Base-by-base conservation (phyloP, 2,113 vertebrate species). In the Sciurus niger region DNA sequence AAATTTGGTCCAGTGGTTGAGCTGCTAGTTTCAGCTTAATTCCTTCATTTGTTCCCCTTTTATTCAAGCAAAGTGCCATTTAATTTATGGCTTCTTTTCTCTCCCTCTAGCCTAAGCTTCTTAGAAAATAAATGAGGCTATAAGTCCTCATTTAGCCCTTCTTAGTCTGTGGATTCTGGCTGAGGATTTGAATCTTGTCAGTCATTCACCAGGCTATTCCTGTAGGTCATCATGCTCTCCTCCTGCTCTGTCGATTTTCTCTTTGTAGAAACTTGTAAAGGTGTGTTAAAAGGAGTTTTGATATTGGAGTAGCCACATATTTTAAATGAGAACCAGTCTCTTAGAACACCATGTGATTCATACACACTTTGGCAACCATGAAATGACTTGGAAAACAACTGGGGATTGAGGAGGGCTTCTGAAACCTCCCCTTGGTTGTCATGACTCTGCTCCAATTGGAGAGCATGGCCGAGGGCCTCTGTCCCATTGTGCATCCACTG, bases 31-130 rank as follows among this genome's bases (percentile, higher is more conserved):
- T 94, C 90, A 92, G 78, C 76, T 90, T 92, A 96, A 97, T 97
- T 92, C 96, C 43, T 87, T 97, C 96, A 97, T 97, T 95, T 91
- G n/a, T 96, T 95, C 87, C 76, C 72, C 94, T 97, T 97, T 98
- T 95, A 96, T 93, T 95, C 95, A 93, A 97, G 94, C 94, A 95
- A 97, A 97, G 90, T 97, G 90, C 96, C 92, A 93, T 97, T 97
- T 95, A 97, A 97, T 97, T 97, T 97, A 96, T 95, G 72, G 80
- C 92, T 97, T 89, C 84, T 96, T 92, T 97, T 94, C 53, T 87
- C 70, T 97, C 89, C 96, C 92, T 94, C 65, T 32, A 97, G 96
- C 89, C 70, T 97, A 96, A 97, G 90, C 92, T 86, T 96, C 96
- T 98, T 95, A 96, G 92, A 73, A 94, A 97, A 97, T 95, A 97